These are phyloP conservation scores for Pristionchus entomophagus DNA, from an alignment of 2,888 invertebrate species.

Conservation along the genomic window DNA sequence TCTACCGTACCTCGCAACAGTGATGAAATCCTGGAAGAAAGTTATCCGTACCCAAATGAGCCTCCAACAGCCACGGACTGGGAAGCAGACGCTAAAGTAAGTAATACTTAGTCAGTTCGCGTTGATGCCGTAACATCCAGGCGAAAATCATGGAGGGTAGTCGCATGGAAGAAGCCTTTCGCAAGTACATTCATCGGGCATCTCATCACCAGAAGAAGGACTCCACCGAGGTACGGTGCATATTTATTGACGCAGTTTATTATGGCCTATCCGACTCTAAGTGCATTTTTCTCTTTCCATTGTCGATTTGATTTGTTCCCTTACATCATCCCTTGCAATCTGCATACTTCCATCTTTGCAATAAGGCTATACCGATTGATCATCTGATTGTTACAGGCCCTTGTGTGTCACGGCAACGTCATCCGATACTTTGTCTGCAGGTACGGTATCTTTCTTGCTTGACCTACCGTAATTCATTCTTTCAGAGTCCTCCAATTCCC, in stretches of 20 bases:
- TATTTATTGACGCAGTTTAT: too few relatives aligned
- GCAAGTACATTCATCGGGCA: constrained; percentile 93
- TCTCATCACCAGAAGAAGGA: constrained; percentile 86
- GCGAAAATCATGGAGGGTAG: constrained; percentile 71
- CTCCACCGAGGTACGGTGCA: constrained; percentile 83
- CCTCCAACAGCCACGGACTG: constrained; percentile 91
- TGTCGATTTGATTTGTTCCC: too few relatives aligned
- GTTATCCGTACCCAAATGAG: constrained; percentile 94
- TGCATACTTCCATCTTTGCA: too few relatives aligned
- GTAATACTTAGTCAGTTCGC: too few relatives aligned
- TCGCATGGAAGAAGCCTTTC: constrained; percentile 82
- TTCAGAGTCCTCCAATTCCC: constrained; percentile 94
- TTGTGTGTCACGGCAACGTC: constrained; percentile 98
- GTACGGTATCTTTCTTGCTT: constrained; percentile 78
- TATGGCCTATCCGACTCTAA: too few relatives aligned
- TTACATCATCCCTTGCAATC: too few relatives aligned
- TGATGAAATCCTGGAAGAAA: constrained; percentile 84
- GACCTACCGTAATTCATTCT: too few relatives aligned
- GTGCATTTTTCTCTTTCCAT: too few relatives aligned
- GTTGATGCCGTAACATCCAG: too few relatives aligned
- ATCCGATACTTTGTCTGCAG: constrained; percentile 94
- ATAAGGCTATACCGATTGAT: background rate
- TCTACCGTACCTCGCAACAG: constrained; percentile 36
- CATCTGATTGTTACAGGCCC: constrained; percentile 79
- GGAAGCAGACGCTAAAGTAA: constrained; percentile 87